phyloP scores from a whole-genome alignment of 2,113 vertebrate species.

The Coryphaenoides rupestris region DNA sequence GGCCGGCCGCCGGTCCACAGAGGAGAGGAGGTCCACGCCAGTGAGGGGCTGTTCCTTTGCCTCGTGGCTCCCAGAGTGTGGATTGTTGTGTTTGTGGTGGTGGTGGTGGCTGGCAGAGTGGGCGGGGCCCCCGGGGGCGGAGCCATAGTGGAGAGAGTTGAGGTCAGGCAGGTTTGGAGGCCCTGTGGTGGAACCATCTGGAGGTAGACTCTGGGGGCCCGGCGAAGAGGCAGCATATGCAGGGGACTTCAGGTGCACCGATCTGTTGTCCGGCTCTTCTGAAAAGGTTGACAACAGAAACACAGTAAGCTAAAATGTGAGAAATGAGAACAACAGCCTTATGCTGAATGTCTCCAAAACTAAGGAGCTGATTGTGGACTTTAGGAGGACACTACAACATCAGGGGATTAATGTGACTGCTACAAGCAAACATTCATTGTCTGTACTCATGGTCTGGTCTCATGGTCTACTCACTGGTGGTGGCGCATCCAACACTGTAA shows the following conservation, averaged over 20 bases:
- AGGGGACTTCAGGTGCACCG: slow-evolving; percentile 52
- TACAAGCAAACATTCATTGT: too few relatives aligned
- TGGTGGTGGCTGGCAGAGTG: slow-evolving; percentile 26
- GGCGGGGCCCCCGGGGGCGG: slow-evolving; percentile 47
- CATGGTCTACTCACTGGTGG: too few relatives aligned
- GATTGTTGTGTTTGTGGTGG: background rate
- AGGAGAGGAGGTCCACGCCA: slow-evolving; percentile 88
- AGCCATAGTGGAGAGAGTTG: slow-evolving; percentile 57
- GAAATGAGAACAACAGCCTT: too few relatives aligned
- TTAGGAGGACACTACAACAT: too few relatives aligned
- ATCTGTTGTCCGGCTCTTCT: slow-evolving; percentile 76
- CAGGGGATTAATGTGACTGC: too few relatives aligned
- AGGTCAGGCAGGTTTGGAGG: slow-evolving; percentile 61
- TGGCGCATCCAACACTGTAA: too few relatives aligned
- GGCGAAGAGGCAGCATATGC: slow-evolving; percentile 60
- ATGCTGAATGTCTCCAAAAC: too few relatives aligned
- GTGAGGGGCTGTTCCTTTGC: slow-evolving; percentile 72
- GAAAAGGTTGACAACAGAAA: background rate
- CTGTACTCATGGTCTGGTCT: too few relatives aligned
- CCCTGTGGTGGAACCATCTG: slow-evolving; percentile 42
- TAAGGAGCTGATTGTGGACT: too few relatives aligned
- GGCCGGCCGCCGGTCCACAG: slow-evolving; percentile 75
- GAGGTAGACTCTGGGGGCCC: slow-evolving; percentile 63
- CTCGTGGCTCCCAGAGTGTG: slow-evolving; percentile 53
- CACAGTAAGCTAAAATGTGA: background rate